Conservation (phyloP, 2,113 vertebrate genomes). For the Ophthalmolycus amberensis region DNA sequence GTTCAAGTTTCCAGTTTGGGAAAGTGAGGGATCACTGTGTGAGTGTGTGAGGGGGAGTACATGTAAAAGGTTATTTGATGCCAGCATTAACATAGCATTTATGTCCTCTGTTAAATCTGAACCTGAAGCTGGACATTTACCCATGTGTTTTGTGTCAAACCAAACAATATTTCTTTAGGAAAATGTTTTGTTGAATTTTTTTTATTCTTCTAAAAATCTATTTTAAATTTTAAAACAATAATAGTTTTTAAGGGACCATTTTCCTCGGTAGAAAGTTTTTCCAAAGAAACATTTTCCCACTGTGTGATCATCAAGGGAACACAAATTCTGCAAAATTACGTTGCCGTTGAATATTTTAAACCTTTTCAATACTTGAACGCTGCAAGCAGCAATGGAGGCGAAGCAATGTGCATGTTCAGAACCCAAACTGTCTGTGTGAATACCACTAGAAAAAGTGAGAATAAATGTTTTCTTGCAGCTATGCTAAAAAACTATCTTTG, state of each 20-base stretch:
- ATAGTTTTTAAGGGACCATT: neutral
- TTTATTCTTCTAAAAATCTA: neutral
- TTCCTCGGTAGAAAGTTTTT: neutral
- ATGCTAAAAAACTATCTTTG: too few species aligned
- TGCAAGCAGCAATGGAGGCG: neutral
- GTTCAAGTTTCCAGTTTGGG: neutral
- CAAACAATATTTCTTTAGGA: neutral
- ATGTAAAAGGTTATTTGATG: slow-evolving; percentile 11
- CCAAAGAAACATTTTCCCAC: neutral
- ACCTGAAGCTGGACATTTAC: neutral
- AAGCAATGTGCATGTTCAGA: neutral
- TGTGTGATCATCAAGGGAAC: neutral
- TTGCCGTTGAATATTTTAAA: neutral
- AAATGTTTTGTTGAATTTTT: neutral
- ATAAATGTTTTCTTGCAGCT: too few species aligned
- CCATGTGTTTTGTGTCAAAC: neutral
- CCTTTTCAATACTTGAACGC: neutral
- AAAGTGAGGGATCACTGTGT: neutral
- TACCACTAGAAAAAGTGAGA: too few species aligned
- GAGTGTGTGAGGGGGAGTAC: neutral
- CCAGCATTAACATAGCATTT: slow-evolving; percentile 3
- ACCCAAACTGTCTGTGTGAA: neutral
- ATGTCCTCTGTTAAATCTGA: neutral
- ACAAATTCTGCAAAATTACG: neutral
- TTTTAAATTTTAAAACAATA: neutral